Conservation (phyloP, 2,113 vertebrate species). For the Nicator chloris region DNA sequence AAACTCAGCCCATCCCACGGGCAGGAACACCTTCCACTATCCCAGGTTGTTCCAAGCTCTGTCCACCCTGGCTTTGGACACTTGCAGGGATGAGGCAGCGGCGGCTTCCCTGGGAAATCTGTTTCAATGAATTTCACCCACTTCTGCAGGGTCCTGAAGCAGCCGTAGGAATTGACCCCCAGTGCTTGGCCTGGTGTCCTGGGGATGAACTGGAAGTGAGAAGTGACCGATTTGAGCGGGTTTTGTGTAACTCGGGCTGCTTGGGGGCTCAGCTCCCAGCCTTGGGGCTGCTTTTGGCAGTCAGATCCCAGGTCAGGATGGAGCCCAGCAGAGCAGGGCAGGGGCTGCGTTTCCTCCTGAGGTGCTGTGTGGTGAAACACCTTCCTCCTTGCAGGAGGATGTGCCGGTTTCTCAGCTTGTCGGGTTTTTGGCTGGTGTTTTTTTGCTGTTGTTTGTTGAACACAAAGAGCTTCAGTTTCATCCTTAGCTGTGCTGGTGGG, state of each 20-base stretch:
- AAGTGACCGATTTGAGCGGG: neutral
- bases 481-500: neutral
- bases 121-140: rapidly evolving
- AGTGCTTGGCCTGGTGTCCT: neutral
- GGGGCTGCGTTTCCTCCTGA: neutral
- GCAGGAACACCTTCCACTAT: neutral
- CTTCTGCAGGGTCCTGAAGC: too few relatives aligned
- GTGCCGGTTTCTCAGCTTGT: neutral
- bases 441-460: neutral
- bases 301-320: neutral
- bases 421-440: neutral
- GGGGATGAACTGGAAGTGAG: neutral
- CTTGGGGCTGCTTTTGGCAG: neutral
- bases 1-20: neutral
- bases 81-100: neutral
- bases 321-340: neutral
- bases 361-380: neutral
- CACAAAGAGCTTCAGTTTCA: neutral
- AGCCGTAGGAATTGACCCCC: neutral
- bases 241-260: rapidly evolving
- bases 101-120: neutral
- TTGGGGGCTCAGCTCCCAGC: too few relatives aligned
- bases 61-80: neutral
- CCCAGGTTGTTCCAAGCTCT: neutral
- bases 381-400: neutral